These are phyloP conservation scores for Lepidocolaptes lacrymiger DNA, from an alignment of 2,797 vertebrate genomes.

Conservation along the genomic window DNA sequence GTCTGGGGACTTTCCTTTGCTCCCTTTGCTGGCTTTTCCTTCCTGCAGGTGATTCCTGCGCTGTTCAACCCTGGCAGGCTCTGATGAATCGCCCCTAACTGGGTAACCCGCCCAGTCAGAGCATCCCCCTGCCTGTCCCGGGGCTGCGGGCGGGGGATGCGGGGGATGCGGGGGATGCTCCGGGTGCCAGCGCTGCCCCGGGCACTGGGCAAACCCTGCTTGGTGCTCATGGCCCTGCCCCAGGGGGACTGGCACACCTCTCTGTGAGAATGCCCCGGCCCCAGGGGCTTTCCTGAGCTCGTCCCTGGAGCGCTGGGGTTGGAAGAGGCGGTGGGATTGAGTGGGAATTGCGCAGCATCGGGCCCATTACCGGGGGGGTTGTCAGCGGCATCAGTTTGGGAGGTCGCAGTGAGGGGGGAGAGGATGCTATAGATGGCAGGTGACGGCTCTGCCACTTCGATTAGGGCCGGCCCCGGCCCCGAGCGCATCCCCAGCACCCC, in stretches of 20 bases:
- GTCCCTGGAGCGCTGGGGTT: slow-evolving; percentile 74
- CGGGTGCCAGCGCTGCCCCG: not conserved
- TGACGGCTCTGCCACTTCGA: slow-evolving; percentile 84
- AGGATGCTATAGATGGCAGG: slow-evolving; percentile 70
- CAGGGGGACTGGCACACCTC: slow-evolving; percentile 75
- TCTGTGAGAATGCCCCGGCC: slow-evolving; percentile 77
- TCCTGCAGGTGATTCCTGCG: not conserved
- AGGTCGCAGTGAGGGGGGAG: not conserved
- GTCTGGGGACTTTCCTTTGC: not conserved
- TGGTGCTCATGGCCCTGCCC: slow-evolving; percentile 68
- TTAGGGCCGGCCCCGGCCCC: slow-evolving; percentile 75
- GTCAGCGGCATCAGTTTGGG: not conserved
- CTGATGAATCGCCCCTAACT: not conserved
- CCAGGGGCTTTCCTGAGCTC: slow-evolving; percentile 72
- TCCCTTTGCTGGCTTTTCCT: not conserved
- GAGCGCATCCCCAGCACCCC: not conserved
- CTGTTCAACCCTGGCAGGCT: not conserved
- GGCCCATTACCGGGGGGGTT: not conserved
- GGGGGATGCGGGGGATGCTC: too few species aligned
- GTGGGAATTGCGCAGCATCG: slow-evolving; percentile 67
- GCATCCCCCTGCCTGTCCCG: not conserved
- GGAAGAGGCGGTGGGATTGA: slow-evolving; percentile 79
- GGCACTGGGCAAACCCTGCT: too few species aligned
- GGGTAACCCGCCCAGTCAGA: not conserved
- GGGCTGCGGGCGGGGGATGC: not conserved